phyloP scores from a whole-genome alignment of 2,888 invertebrate species.

The Adelphocoris suturalis region DNA sequence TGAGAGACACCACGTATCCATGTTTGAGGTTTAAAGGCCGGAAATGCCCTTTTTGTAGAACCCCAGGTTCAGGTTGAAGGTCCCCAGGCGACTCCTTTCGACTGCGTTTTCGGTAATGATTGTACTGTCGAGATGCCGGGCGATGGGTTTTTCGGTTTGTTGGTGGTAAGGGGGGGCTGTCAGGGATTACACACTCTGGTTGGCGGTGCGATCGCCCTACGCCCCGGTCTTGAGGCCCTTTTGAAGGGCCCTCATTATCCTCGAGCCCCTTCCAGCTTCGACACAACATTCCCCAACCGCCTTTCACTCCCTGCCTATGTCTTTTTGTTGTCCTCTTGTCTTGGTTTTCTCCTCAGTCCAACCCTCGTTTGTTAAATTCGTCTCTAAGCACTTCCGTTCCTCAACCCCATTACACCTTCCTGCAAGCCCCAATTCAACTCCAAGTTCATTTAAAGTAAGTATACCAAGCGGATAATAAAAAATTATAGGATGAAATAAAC shows the following conservation, averaged over 20 bases:
- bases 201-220: conserved; percentile 27
- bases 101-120: conserved; percentile 25
- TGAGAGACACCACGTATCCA: not conserved
- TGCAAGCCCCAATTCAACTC: not conserved
- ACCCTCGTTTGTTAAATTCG: conserved; percentile 31
- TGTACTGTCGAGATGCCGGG: not conserved
- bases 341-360: not conserved
- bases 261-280: conserved; percentile 32
- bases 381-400: conserved; percentile 39
- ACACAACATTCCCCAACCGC: conserved; percentile 42
- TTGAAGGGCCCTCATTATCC: conserved; percentile 30
- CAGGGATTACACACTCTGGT: conserved; percentile 25
- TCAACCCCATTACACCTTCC: not conserved
- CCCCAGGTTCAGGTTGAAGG: not conserved
- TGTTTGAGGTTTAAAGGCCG: conserved; percentile 33
- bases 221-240: not conserved
- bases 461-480: no score
- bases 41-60: conserved; percentile 27
- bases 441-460: no score
- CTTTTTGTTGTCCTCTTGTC: conserved; percentile 31
- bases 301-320: conserved; percentile 36
- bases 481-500: no score
- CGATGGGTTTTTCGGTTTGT: conserved; percentile 34
- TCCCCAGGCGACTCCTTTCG: not conserved
- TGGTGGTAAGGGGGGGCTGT: not conserved